phyloP scores from a whole-genome alignment of 2,888 invertebrate species.

The Philaethria dido region DNA sequence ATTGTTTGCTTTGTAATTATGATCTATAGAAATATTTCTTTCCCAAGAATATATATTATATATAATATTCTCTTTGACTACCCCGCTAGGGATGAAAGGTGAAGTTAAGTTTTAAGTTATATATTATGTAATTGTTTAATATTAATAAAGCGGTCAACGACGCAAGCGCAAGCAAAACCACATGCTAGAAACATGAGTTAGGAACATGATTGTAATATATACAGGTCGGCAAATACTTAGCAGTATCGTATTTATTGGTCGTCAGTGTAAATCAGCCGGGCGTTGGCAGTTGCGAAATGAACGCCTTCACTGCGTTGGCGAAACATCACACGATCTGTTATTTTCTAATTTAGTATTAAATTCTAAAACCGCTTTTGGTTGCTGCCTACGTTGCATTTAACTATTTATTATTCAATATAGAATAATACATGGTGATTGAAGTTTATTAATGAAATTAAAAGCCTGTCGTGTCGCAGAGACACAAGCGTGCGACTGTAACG shows the following conservation, averaged over 20 bases:
- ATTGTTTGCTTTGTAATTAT: too few species aligned
- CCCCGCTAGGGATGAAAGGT: too few species aligned
- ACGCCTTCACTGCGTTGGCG: conserved; percentile 36
- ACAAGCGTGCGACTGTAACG: too few species aligned
- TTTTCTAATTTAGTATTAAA: conserved; percentile 17
- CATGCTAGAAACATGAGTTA: neutral
- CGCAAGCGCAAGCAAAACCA: neutral
- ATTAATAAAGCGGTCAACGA: too few species aligned
- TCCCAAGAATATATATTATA: too few species aligned
- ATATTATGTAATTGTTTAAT: too few species aligned
- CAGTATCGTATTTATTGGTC: conserved; percentile 35
- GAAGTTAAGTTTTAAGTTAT: too few species aligned
- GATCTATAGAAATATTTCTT: too few species aligned
- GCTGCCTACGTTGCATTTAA: neutral
- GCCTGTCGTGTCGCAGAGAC: too few species aligned
- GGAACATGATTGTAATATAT: conserved; percentile 12
- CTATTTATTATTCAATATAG: neutral
- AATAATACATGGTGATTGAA: neutral
- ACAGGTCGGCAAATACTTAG: conserved; percentile 30
- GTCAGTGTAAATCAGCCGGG: conserved; percentile 36
- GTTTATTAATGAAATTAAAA: too few species aligned
- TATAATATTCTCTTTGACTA: too few species aligned
- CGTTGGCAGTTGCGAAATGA: conserved; percentile 36
- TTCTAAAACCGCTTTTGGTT: neutral
- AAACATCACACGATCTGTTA: conserved; percentile 25